Conservation (phyloP, 2,113 vertebrate species). For the Camelus bactrianus region DNA sequence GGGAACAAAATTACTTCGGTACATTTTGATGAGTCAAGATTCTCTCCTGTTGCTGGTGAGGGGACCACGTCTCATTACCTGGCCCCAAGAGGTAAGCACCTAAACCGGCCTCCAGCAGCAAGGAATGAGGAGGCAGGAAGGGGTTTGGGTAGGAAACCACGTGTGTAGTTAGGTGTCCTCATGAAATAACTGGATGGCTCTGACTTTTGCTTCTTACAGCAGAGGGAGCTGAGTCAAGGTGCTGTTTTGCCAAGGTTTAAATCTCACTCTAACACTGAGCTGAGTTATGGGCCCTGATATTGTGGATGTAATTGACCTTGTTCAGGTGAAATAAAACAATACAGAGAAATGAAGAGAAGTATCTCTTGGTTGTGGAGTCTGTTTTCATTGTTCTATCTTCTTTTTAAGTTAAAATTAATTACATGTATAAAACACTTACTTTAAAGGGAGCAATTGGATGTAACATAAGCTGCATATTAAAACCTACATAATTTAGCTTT, state of each 20-base stretch:
- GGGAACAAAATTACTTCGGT: background rate
- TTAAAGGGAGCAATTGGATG: background rate
- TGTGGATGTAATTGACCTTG: conserved; percentile 13
- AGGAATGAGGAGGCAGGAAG: no score
- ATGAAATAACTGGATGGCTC: no score
- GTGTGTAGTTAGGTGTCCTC: no score
- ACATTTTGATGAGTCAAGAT: background rate
- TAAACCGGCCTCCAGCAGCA: no score
- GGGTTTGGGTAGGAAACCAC: no score
- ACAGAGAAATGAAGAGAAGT: background rate
- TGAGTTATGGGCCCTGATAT: background rate
- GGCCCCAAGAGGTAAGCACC: background rate
- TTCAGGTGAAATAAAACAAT: conserved; percentile 2
- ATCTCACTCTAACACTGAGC: background rate
- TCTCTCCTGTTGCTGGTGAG: background rate
- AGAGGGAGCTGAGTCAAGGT: no score
- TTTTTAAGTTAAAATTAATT: conserved; percentile 50
- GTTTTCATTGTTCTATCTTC: conserved; percentile 14
- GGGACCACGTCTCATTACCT: background rate
- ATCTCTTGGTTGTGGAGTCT: conserved; percentile 5
- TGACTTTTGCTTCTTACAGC: no score
- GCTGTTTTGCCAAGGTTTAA: no score
- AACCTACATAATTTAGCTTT: conserved; percentile 27
- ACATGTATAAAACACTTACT: background rate
- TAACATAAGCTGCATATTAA: background rate